Evolutionary conservation across 2,113 vertebrate genomes (phyloP), one percentile per base, ranked within the genome.

Genomic region (Phaethon lepturus): DNA sequence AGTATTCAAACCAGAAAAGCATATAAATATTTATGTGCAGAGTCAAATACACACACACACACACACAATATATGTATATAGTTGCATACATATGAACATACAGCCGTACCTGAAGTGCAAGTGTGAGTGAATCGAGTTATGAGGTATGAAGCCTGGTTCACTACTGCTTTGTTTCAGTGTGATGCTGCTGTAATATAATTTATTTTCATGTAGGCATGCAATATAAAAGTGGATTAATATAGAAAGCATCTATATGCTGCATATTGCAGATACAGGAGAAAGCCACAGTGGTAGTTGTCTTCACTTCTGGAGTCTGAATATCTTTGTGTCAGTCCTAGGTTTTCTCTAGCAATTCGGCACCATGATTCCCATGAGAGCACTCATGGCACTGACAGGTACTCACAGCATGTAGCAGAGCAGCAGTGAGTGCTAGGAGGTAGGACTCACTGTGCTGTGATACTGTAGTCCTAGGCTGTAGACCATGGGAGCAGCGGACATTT

Each of bases 51-150:
- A 28, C 26, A 72, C 63, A 13, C 29, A 13, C 29, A 45, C 3
- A 5, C 1, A 59, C 35, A 7, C 4, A 26, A 6, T 35, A 22
- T 33, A n/a, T 1, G 0, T 40, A 7, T 52, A 29, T 40, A 53
- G 23, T 24, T 64, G n/a, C 44, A 50, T 55, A 52, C 9, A 33
- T 74, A 50, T 28, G 18, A 20, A 45, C 20, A 29, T 18, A 40
- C 14, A 52, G 24, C 45, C 24, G 28, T 50, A 44, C 31, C 14
- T 79, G 55, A 47, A 69, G 23, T 29, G 38, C 38, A 42, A 18
- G 5, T 58, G 29, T 42, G 44, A 68, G 44, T 64, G 22, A 79
- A n/a, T 13, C 73, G 28, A 79, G 24, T 88, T 80, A 53, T 26
- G 8, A 74, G 38, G 19, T 63, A 52, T 13, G 17, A 58, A 80